These are phyloP conservation scores for Echeneis naucrates DNA, from an alignment of 2,797 vertebrate species.

Conservation along the genomic window DNA sequence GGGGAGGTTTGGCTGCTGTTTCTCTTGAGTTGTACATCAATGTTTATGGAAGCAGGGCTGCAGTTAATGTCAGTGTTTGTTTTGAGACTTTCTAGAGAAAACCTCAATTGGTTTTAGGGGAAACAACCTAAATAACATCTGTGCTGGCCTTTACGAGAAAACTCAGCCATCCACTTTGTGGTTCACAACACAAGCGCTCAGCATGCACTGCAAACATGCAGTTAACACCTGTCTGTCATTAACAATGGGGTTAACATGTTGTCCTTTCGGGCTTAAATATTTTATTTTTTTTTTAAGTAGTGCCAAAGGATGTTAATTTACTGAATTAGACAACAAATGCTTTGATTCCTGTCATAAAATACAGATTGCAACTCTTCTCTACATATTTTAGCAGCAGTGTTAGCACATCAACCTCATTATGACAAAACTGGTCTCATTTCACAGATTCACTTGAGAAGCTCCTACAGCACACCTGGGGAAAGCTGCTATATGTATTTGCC, in stretches of 20 bases:
- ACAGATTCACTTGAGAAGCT: constrained; percentile 57
- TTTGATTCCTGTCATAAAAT: background rate
- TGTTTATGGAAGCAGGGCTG: constrained; percentile 64
- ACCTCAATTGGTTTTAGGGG: constrained; percentile 70
- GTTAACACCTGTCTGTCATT: constrained; percentile 69
- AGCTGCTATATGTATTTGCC: constrained; percentile 40
- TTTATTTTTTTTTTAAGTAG: too few species aligned
- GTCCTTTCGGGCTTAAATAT: constrained; percentile 30
- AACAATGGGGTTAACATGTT: constrained; percentile 24
- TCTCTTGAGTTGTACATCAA: constrained; percentile 43
- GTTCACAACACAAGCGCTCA: constrained; percentile 46
- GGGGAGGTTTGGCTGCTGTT: constrained; percentile 27
- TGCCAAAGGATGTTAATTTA: background rate
- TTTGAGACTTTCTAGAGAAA: constrained; percentile 74
- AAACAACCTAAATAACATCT: constrained; percentile 79
- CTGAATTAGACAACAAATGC: background rate
- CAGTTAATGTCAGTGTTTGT: constrained; percentile 61
- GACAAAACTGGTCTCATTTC: constrained; percentile 72
- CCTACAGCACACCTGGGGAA: constrained; percentile 72
- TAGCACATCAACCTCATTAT: constrained; percentile 72
- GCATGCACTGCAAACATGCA: constrained; percentile 59
- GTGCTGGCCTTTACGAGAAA: constrained; percentile 80
- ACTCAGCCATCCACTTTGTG: constrained; percentile 76
- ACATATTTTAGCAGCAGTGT: constrained; percentile 15
- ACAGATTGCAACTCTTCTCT: constrained; percentile 4